Evolutionary conservation across 2,888 invertebrate species (phyloP).

Genomic region (Harmothoe impar): DNA sequence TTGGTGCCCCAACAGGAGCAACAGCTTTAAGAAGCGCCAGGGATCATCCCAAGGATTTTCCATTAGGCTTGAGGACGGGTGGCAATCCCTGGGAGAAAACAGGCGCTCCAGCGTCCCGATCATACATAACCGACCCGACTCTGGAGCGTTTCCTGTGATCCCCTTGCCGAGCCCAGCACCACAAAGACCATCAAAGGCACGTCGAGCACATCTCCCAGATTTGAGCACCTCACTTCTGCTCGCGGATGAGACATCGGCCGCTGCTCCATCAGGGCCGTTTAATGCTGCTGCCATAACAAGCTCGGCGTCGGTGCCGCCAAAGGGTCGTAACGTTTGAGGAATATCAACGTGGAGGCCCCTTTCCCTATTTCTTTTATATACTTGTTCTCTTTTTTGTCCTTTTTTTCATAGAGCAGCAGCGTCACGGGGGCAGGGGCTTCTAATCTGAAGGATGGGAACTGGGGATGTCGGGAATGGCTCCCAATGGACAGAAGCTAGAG

Average conservation of each 20-base stretch:
- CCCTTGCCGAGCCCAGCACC: neutral
- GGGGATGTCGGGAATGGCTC: constrained; percentile 15
- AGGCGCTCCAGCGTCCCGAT: neutral
- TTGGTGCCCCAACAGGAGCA: neutral
- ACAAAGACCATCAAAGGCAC: constrained; percentile 17
- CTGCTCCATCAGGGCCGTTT: neutral
- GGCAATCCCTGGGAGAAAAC: constrained; percentile 3
- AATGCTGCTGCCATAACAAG: constrained; percentile 26
- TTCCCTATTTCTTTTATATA: neutral
- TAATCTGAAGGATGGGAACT: neutral
- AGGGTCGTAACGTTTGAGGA: neutral
- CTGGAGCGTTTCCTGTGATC: constrained; percentile 8
- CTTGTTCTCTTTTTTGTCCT: neutral
- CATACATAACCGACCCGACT: constrained; percentile 16
- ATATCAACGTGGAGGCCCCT: neutral
- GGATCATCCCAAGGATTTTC: constrained; percentile 13
- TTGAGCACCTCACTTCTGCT: constrained; percentile 7
- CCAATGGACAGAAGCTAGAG: neutral
- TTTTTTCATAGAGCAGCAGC: neutral
- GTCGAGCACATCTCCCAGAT: constrained; percentile 16
- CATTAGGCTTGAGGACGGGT: neutral
- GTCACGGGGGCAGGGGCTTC: neutral
- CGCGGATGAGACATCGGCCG: neutral
- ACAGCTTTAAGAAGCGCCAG: neutral
- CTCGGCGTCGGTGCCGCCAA: neutral